Conservation (phyloP, 2,113 vertebrate genomes). For the Pampusana beccarii region DNA sequence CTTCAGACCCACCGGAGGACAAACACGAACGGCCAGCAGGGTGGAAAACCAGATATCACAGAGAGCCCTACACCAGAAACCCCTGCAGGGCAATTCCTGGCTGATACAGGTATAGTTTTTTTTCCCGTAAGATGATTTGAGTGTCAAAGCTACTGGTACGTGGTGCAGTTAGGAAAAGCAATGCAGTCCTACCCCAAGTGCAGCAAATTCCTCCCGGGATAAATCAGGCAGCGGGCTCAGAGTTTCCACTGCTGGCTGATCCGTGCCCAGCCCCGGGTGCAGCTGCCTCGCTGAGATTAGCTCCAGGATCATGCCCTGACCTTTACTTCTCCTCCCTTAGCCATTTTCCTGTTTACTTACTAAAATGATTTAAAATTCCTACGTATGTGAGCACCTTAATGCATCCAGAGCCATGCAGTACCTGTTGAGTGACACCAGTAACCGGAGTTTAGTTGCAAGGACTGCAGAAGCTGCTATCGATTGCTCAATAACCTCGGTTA, state of each 20-base stretch:
- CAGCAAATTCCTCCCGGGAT: constrained; percentile 36
- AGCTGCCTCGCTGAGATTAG: constrained; percentile 49
- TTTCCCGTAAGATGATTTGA: background rate
- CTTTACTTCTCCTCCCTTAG: background rate
- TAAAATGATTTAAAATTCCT: background rate
- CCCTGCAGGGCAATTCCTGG: background rate
- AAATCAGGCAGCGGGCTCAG: constrained; percentile 53
- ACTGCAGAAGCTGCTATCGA: accelerated
- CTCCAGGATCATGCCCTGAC: constrained; percentile 8
- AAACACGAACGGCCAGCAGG: background rate
- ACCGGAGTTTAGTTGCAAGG: accelerated
- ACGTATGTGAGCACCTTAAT: background rate
- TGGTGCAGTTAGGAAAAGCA: background rate
- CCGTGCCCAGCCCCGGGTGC: background rate
- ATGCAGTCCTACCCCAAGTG: background rate
- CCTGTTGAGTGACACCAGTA: background rate
- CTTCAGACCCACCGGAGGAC: background rate
- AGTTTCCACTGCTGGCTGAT: constrained; percentile 24
- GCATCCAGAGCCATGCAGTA: background rate
- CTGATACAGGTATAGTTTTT: background rate
- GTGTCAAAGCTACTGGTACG: accelerated
- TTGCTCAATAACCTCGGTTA: background rate
- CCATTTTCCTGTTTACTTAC: background rate
- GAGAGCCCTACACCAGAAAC: background rate
- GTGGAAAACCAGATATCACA: background rate